Conservation (phyloP, 1,140 invertebrate genomes). For the Caenorhabditis latens region DNA sequence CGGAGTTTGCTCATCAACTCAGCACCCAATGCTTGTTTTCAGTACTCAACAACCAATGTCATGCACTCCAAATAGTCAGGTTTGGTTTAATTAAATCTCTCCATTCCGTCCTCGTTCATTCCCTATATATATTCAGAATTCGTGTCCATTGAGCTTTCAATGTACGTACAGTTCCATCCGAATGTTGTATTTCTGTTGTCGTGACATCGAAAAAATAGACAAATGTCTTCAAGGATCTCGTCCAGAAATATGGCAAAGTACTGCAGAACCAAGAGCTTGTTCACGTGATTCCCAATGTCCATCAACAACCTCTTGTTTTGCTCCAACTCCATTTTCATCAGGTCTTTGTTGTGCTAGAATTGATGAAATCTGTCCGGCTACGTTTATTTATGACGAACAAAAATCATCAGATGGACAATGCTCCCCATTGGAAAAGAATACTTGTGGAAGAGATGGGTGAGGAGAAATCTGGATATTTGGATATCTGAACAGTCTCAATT, state of each 20-base stretch:
- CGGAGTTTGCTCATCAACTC: slow-evolving; percentile 43
- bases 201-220: background rate
- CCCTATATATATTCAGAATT: background rate
- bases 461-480: background rate
- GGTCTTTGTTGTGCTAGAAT: slow-evolving; percentile 46
- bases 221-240: slow-evolving; percentile 54
- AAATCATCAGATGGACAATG: slow-evolving; percentile 18
- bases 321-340: slow-evolving; percentile 37
- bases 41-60: slow-evolving; percentile 38
- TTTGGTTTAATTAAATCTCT: background rate
- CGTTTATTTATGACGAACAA: slow-evolving; percentile 20
- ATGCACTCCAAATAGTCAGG: slow-evolving; percentile 17
- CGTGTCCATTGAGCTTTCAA: slow-evolving; percentile 31
- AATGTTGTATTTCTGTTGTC: slow-evolving; percentile 47
- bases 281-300: slow-evolving; percentile 21
- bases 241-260: slow-evolving; percentile 53
- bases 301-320: slow-evolving; percentile 26
- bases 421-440: slow-evolving; percentile 20
- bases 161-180: slow-evolving; percentile 39
- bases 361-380: slow-evolving; percentile 19
- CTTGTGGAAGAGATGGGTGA: slow-evolving; percentile 27
- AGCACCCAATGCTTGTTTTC: slow-evolving; percentile 8
- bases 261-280: slow-evolving; percentile 38
- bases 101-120: background rate
- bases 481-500: background rate